Conservation (phyloP, 2,113 vertebrate genomes). For the Hypanus sabinus region DNA sequence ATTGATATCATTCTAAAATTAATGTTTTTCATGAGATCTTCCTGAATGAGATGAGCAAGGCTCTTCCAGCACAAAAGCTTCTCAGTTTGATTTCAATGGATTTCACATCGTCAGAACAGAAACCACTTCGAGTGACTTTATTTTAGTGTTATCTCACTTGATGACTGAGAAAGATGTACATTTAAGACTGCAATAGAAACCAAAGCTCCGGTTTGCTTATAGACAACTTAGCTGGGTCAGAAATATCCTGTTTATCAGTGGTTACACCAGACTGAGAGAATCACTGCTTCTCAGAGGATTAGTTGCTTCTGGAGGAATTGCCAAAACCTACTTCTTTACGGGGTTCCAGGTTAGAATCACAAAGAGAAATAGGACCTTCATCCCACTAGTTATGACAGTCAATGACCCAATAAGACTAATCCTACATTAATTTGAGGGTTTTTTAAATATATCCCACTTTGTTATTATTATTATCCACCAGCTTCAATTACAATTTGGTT, state of each 20-base stretch:
- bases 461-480: too few species aligned
- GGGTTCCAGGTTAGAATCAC: too few species aligned
- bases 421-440: too few species aligned
- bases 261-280: background rate
- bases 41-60: background rate
- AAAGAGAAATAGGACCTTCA: too few species aligned
- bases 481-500: background rate
- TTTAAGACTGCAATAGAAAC: background rate
- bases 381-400: too few species aligned
- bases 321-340: background rate
- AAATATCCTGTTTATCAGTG: too few species aligned
- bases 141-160: background rate
- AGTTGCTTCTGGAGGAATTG: background rate
- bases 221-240: background rate
- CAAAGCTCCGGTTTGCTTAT: background rate
- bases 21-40: background rate
- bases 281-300: background rate
- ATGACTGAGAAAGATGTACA: background rate
- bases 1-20: background rate
- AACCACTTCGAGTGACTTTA: background rate
- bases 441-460: too few species aligned
- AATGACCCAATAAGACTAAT: too few species aligned
- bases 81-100: background rate
- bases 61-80: background rate
- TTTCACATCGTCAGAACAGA: background rate